These are phyloP conservation scores for sheep (Ovis aries) DNA, from an alignment of 2,113 vertebrate genomes.

Conservation along the genomic window ARS-UI_Ramb_v3.0 NC_056060.1:3372001-3372500, in stretches of 20 bases:
- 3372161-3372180: background rate
- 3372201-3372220: background rate
- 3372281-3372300: background rate
- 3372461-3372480: background rate
- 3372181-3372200: background rate
- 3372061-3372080: background rate
- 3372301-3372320: background rate
- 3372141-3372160: background rate
- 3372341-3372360: background rate
- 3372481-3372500: background rate
- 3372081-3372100: background rate
- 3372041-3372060: background rate
- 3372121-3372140: background rate
- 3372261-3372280: background rate
- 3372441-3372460: background rate
- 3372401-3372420: background rate
- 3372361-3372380: background rate
- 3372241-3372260: background rate
- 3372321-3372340: background rate
- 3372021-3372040: background rate
- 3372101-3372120: background rate
- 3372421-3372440: background rate
- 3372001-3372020: background rate
- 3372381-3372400: background rate
- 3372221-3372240: background rate